Evolutionary conservation across 2,797 vertebrate species (phyloP).

Genomic region (Acipenser transmontanus): DNA sequence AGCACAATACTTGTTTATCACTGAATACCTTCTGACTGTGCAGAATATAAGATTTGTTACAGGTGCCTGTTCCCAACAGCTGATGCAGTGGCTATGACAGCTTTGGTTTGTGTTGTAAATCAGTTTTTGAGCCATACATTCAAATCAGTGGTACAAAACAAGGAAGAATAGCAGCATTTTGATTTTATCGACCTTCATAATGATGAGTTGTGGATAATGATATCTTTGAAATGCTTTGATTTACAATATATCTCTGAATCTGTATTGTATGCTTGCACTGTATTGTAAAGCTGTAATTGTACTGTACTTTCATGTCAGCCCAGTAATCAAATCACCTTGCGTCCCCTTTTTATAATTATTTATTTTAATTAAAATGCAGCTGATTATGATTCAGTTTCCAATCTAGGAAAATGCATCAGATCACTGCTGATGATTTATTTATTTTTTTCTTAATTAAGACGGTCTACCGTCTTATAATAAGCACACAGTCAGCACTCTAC

Average conservation of each 20-base stretch:
- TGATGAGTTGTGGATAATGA: not conserved
- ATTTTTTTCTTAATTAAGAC: too few species aligned
- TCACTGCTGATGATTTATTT: not conserved
- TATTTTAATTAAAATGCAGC: slow-evolving; percentile 7
- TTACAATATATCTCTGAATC: slow-evolving; percentile 1
- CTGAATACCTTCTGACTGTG: not conserved
- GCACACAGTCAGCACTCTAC: too few species aligned
- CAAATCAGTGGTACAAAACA: too few species aligned
- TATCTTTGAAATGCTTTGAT: not conserved
- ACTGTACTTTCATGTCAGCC: slow-evolving; percentile 4
- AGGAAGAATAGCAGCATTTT: not conserved
- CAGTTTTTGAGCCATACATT: too few species aligned
- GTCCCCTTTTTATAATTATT: slow-evolving; percentile 14
- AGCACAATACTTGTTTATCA: not conserved
- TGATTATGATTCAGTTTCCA: slow-evolving; percentile 6
- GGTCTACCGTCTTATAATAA: too few species aligned
- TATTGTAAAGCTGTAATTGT: not conserved
- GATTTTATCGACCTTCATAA: not conserved
- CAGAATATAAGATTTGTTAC: not conserved
- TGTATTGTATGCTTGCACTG: not conserved
- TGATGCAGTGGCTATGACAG: too few species aligned
- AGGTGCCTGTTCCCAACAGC: too few species aligned
- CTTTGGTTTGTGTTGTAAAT: too few species aligned
- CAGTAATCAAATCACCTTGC: slow-evolving; percentile 5
- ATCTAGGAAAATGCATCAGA: not conserved